Percentiles rank a stretch among this genome's conserved stretches.
Conservation (phyloP, 2,113 vertebrate genomes). For the Grus americana region DNA sequence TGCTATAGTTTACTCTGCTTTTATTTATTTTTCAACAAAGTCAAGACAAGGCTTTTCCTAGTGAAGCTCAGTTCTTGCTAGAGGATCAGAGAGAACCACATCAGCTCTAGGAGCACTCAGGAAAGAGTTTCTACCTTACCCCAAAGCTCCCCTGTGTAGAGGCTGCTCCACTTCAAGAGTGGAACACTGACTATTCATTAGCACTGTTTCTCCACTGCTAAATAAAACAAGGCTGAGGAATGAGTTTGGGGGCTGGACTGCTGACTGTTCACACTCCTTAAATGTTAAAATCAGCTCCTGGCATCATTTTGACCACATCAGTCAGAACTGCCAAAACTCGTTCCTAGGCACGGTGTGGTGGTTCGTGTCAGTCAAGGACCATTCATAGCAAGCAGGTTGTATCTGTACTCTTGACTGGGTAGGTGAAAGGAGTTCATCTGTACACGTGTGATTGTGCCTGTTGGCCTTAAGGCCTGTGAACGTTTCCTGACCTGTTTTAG, state of each 20-base stretch:
- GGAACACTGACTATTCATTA: not conserved
- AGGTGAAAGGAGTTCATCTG: not conserved
- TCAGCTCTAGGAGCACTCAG: not conserved
- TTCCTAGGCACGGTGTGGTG: not conserved
- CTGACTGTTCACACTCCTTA: accelerated
- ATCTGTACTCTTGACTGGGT: not conserved
- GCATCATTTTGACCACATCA: not conserved
- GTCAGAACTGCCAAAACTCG: not conserved
- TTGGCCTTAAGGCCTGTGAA: not conserved
- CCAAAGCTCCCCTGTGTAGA: not conserved
- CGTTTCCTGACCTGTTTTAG: not conserved
- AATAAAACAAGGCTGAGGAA: not conserved
- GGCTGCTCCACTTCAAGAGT: not conserved
- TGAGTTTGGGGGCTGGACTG: not conserved
- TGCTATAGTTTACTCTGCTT: not conserved
- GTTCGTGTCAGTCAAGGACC: not conserved
- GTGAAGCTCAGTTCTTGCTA: not conserved
- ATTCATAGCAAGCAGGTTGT: not conserved
- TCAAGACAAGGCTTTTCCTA: not conserved
- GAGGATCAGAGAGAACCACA: not conserved
- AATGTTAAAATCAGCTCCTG: not conserved
- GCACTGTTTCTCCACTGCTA: not conserved
- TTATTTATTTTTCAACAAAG: not conserved
- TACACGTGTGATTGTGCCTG: not conserved
- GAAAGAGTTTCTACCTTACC: not conserved